Percentiles rank a stretch among this genome's conserved stretches.
Conservation (phyloP, 2,888 invertebrate species). For the Tanypteryx hageni region DNA sequence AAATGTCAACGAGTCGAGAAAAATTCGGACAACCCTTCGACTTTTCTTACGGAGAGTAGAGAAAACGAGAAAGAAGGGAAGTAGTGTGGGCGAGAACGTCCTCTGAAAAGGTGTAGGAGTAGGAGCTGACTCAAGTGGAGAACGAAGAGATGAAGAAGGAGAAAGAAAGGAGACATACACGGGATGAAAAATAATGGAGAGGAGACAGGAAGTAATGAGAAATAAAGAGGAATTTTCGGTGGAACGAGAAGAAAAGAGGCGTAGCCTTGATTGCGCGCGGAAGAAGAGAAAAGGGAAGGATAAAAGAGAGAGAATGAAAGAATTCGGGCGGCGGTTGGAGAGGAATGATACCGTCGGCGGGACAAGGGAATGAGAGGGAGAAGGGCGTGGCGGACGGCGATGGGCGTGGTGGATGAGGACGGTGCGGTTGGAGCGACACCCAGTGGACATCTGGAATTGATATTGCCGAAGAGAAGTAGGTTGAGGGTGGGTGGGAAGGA, state of each 20-base stretch:
- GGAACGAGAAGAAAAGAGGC: not conserved
- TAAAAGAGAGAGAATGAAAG: not conserved
- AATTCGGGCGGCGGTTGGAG: slow-evolving; percentile 17
- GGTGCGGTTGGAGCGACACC: slow-evolving; percentile 38
- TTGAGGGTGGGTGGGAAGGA: slow-evolving; percentile 39
- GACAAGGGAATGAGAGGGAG: not conserved
- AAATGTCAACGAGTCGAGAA: not conserved
- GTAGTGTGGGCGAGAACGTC: not conserved
- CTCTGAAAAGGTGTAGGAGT: not conserved
- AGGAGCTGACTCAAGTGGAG: too few species aligned
- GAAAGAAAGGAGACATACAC: not conserved
- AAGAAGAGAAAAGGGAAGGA: not conserved
- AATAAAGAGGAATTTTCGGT: not conserved
- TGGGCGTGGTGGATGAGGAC: not conserved
- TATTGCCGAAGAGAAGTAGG: slow-evolving; percentile 48
- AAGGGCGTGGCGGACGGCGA: slow-evolving; percentile 30
- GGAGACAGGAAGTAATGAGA: not conserved
- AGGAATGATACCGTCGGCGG: not conserved
- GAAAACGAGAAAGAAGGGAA: not conserved
- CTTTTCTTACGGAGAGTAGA: too few species aligned
- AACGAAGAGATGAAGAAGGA: not conserved
- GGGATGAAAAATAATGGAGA: not conserved
- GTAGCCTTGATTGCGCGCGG: not conserved
- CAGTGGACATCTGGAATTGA: slow-evolving; percentile 35
- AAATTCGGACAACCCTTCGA: not conserved